Base-by-base conservation (phyloP, 53 echinoderm and acorn worm species). In the Stichopus horrens region DNA sequence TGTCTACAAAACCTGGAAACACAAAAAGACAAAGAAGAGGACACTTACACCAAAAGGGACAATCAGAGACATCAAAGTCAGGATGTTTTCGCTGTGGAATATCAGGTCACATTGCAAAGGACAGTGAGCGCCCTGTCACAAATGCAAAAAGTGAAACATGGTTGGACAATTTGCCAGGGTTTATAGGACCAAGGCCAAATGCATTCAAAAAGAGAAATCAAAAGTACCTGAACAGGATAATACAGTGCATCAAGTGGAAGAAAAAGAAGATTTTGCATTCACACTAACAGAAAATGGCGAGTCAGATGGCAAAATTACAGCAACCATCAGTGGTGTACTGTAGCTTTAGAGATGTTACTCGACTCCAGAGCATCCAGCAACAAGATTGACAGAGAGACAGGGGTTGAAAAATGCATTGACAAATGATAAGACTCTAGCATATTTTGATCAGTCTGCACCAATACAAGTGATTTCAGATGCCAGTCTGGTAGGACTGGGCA, bases 391-490 rank as follows among this genome's bases (percentile, higher is more conserved):
- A 74, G 53, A 86, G 37, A 58, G 21, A 76, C 68, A 75, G 86
- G 83, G 55, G 75, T 73, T 88, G 14, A 74, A 73, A 58, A 18
- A 67, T 7, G 87, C 86, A 11, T 86, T 90, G 37, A 90, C 60
- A 14, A 65, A 58, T 76, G 66, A 74, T 13, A 18, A 58, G 21
- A 86, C 86, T 21, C 56, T 91, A 21, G 91, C 73, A 4, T 88
- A 91, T 57, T 91, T 88, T 78, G 83, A 77, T 53, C 75, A 58
- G 57, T 67, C 8, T 7, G 91, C 91, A 19, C 55, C 57, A 68
- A 91, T 83, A 75, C 82, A 91, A 76, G 73, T 91, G 10, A 58
- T 88, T 7, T 63, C 88, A 53, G 88, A 91, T 74, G 91, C 91
- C 5, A 88, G 91, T 76, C 91, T 88, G 16, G 83, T 88, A 5